phyloP scores from a whole-genome alignment of 1,140 invertebrate genomes.

The Drosophila sulfurigaster region DNA sequence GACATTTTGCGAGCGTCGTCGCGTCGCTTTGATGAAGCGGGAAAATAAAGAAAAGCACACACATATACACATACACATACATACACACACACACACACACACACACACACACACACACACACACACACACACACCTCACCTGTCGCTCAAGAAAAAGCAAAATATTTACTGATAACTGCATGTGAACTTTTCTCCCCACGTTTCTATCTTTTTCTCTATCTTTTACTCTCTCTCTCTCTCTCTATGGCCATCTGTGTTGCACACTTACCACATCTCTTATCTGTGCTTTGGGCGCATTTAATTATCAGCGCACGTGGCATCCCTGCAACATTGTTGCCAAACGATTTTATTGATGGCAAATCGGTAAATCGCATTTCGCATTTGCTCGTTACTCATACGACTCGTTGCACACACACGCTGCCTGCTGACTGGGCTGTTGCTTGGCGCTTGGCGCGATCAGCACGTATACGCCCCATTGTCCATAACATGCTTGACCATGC shows the following conservation, averaged over 20 bases:
- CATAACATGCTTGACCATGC: background rate
- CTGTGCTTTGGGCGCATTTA: constrained; percentile 35
- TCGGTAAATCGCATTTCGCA: background rate
- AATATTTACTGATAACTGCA: constrained; percentile 42
- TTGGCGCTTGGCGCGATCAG: background rate
- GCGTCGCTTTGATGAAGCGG: background rate
- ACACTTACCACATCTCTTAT: background rate
- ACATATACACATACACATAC: background rate
- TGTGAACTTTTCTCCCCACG: constrained; percentile 1
- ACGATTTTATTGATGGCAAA: constrained; percentile 25
- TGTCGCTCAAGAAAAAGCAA: constrained; percentile 21
- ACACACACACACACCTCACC: constrained; percentile 14
- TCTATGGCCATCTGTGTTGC: background rate
- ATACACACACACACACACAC: background rate
- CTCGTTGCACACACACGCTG: background rate
- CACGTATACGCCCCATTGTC: constrained; percentile 25
- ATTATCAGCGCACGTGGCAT: constrained; percentile 67
- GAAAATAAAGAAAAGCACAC: background rate
- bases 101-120: background rate
- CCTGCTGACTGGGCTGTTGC: too few species aligned
- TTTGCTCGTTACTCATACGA: background rate
- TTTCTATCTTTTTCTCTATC: too few species aligned
- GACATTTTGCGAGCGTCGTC: constrained; percentile 12
- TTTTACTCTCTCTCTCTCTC: background rate
- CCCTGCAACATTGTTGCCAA: constrained; percentile 41